Evolutionary conservation across 1,140 invertebrate genomes (phyloP).

Genomic region (Periplaneta americana): DNA sequence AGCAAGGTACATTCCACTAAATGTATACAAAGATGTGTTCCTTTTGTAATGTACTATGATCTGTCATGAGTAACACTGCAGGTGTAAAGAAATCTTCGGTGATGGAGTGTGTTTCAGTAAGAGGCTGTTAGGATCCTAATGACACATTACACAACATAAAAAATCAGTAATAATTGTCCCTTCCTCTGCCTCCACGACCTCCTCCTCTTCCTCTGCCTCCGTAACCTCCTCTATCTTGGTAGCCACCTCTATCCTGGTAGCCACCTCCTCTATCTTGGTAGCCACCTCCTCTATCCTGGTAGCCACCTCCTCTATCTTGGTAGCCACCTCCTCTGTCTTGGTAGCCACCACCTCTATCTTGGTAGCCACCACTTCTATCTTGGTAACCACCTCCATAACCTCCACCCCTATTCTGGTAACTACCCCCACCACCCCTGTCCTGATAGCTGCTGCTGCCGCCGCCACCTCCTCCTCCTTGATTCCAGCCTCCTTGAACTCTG

Average conservation of each 20-base stretch:
- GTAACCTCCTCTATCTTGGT: neutral
- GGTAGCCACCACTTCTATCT: neutral
- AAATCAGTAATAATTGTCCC: neutral
- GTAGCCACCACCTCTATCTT: slow-evolving; percentile 1
- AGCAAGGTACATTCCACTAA: too few species aligned
- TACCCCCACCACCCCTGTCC: slow-evolving; percentile 4
- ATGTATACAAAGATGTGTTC: too few species aligned
- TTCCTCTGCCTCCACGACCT: neutral
- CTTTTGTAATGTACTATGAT: too few species aligned
- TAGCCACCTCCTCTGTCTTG: neutral
- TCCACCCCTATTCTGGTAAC: neutral
- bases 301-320: neutral
- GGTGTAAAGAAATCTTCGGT: too few species aligned
- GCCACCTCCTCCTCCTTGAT: neutral
- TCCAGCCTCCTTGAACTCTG: neutral
- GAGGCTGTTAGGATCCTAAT: too few species aligned
- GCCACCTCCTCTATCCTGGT: slow-evolving; percentile 2
- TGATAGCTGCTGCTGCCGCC: neutral
- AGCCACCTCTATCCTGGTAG: neutral
- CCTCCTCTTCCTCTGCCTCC: neutral
- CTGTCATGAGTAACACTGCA: too few species aligned
- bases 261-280: neutral
- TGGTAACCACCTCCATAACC: slow-evolving; percentile 1
- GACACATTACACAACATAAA: too few species aligned
- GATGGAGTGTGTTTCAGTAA: too few species aligned